Percentiles rank a stretch among this genome's conserved stretches.
phyloP scores from a whole-genome alignment of 2,113 vertebrate species.

The Planiliza haematocheilus region DNA sequence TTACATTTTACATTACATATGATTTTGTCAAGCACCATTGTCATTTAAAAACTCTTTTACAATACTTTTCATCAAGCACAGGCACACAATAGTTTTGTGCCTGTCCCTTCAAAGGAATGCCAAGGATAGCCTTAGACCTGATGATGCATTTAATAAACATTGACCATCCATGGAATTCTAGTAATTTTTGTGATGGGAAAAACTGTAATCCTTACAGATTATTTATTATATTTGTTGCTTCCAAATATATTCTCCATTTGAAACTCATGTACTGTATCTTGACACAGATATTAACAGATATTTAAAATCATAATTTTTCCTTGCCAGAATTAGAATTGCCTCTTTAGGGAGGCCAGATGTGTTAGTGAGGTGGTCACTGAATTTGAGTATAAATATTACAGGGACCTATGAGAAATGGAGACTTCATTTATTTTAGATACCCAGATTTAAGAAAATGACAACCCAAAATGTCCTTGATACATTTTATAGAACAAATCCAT shows the following conservation, averaged over 20 bases:
- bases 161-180: no score
- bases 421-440: constrained; percentile 16
- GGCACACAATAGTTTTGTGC: background rate
- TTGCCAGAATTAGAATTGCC: background rate
- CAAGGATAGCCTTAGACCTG: background rate
- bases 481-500: background rate
- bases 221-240: no score
- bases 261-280: no score
- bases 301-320: background rate
- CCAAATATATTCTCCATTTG: no score
- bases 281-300: no score
- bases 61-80: background rate
- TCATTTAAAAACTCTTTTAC: background rate
- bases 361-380: background rate
- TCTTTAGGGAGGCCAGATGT: background rate
- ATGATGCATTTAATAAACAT: constrained; percentile 9
- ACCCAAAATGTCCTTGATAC: no score
- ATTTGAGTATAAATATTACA: background rate
- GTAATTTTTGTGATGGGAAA: no score
- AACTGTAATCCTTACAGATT: no score
- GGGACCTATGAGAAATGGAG: background rate
- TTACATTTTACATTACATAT: background rate
- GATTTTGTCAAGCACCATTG: background rate
- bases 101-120: background rate
- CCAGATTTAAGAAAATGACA: background rate